Evolutionary conservation across 2,797 vertebrate genomes (phyloP).

Genomic region (Smutsia gigantea): DNA sequence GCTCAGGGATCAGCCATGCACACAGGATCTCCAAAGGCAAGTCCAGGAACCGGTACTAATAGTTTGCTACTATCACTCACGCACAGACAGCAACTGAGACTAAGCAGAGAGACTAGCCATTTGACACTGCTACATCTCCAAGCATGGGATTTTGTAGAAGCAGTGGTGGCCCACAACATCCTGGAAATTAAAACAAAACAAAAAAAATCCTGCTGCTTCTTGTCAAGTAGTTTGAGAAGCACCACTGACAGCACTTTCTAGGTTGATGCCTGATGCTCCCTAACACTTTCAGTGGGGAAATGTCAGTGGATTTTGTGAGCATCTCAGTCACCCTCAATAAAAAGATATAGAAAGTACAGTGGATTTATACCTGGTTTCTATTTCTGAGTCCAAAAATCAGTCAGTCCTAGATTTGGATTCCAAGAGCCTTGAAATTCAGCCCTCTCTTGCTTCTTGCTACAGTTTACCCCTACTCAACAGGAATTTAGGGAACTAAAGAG

Average conservation of each 20-base stretch:
- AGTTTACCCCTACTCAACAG: background rate
- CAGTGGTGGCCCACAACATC: background rate
- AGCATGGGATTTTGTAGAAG: background rate
- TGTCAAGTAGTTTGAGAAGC: background rate
- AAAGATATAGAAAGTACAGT: background rate
- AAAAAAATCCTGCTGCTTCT: background rate
- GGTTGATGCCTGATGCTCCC: background rate
- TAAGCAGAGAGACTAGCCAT: background rate
- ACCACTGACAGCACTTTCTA: background rate
- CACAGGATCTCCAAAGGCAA: background rate
- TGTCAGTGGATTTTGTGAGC: background rate
- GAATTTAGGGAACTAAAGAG: background rate
- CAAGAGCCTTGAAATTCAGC: background rate
- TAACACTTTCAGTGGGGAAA: fast-evolving
- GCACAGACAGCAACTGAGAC: background rate
- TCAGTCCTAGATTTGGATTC: background rate
- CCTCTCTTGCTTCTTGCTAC: background rate
- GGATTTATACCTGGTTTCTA: background rate
- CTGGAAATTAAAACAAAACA: background rate
- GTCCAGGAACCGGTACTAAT: fast-evolving
- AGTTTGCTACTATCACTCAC: no score
- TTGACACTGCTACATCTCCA: fast-evolving
- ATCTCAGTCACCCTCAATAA: background rate
- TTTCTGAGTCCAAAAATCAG: background rate
- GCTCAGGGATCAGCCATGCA: no score